Base-by-base conservation (phyloP, 2,113 vertebrate genomes). In the Tyrannus savana region DNA sequence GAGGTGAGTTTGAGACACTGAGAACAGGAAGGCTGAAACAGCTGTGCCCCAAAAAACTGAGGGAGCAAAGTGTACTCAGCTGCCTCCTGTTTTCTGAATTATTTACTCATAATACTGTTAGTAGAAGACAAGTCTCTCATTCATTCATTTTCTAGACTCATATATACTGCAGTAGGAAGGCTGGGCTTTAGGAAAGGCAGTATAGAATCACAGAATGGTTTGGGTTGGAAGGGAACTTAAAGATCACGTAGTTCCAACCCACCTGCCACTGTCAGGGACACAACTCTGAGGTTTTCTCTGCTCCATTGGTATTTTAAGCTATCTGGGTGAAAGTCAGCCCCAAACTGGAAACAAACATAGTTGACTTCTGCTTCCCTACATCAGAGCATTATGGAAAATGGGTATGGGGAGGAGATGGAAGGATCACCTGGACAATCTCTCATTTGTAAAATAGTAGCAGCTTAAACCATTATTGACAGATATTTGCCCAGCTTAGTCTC, bases 1-100 rank as follows among this genome's bases (percentile, higher is more conserved):
- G 98, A 99, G 99, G 99, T 99, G 56, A 98, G 98, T 91, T n/a
- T 68, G 47, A 33, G 31, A 68, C 53, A 86, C 53, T 7, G 35
- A 41, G 39, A 73, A 78, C 9, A n/a, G 42, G 28, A 62, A 46
- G 13, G 17, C 37, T 84, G 19, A 67, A 93, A 50, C 9, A 66
- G 16, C 46, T n/a, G 6, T 55, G 6, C 16, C 31, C 56, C 18
- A 67, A 77, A 79, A 78, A 49, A 50, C 50, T 39, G 49, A 62
- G 37, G 33, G 64, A 79, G 37, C 39, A 7, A 14, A 42, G 21
- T 10, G 19, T 55, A 19, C 41, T 66, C 30, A 44, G 17, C 41
- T 91, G 8, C 35, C 52, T 47, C n/a, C n/a, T 58, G 10, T 42
- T 60, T 72, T 53, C 62, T 39, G 25, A 88, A 90, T 77, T 27